Evolutionary conservation across 2,113 vertebrate species (phyloP).

Genomic region (Tragelaphus imberbis): DNA sequence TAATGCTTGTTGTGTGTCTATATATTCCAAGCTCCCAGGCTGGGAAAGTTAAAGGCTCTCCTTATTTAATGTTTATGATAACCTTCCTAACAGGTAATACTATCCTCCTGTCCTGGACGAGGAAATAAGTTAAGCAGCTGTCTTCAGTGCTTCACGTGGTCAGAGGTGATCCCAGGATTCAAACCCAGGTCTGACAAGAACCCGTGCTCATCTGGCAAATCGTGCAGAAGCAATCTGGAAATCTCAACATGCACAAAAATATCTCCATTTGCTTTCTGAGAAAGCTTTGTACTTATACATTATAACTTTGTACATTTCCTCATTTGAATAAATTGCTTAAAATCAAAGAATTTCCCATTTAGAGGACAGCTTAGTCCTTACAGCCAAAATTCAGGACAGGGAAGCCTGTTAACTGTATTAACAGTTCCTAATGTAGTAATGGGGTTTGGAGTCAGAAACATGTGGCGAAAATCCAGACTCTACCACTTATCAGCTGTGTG

Average conservation of each 20-base stretch:
- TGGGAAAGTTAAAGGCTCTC: not conserved
- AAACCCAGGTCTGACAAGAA: not conserved
- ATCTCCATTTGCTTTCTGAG: not conserved
- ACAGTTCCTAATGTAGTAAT: not conserved
- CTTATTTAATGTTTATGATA: not conserved
- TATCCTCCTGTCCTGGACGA: not conserved
- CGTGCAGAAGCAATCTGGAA: not conserved
- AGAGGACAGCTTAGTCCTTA: not conserved
- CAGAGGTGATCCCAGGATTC: not conserved
- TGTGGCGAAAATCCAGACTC: not conserved
- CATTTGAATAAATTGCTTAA: not conserved
- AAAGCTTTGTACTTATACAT: not conserved
- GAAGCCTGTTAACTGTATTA: not conserved
- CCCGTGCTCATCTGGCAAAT: not conserved
- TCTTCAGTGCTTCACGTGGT: not conserved
- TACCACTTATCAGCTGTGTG: not conserved
- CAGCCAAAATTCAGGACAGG: not conserved
- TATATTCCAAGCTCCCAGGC: not conserved
- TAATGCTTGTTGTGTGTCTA: fast-evolving
- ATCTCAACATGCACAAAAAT: not conserved
- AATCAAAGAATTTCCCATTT: not conserved
- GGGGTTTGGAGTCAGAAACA: not conserved
- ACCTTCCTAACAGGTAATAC: not conserved
- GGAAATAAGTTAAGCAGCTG: not conserved
- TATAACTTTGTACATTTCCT: not conserved